Evolutionary conservation across 2,797 vertebrate genomes (phyloP).

Genomic region (Neopelma chrysocephalum): DNA sequence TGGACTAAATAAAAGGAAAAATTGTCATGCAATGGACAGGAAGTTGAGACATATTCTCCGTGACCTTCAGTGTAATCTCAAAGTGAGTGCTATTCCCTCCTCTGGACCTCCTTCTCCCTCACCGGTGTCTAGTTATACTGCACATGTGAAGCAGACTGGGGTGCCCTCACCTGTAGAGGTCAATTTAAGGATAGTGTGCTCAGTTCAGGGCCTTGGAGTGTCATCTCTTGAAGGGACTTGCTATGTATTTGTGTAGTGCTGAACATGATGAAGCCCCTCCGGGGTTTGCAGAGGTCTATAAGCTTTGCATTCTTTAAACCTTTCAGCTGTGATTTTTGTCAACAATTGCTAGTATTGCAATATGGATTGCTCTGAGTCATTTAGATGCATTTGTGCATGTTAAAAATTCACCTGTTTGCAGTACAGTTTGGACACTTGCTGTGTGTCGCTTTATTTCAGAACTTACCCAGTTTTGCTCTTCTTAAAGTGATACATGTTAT

Average conservation of each 20-base stretch:
- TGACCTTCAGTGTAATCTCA: not conserved
- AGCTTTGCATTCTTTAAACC: not conserved
- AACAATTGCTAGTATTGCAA: not conserved
- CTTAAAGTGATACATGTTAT: not conserved
- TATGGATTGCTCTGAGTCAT: not conserved
- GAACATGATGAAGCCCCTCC: not conserved
- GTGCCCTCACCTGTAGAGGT: not conserved
- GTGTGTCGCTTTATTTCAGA: not conserved
- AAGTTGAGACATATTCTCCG: not conserved
- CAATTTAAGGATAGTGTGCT: not conserved
- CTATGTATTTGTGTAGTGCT: not conserved
- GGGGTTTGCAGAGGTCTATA: not conserved
- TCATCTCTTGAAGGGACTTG: not conserved
- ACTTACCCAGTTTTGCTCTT: not conserved
- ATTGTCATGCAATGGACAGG: not conserved
- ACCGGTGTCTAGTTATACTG: not conserved
- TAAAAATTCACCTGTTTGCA: not conserved
- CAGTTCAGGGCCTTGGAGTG: not conserved
- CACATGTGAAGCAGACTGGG: fast-evolving
- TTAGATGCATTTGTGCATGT: not conserved
- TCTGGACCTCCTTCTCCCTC: not conserved
- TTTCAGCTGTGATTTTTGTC: not conserved
- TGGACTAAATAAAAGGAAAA: not conserved
- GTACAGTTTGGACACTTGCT: not conserved
- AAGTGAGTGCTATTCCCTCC: not conserved